Evolutionary conservation across 1,140 invertebrate genomes (phyloP), one percentile per base, ranked within the genome.

Genomic region (Halyomorpha halys): DNA sequence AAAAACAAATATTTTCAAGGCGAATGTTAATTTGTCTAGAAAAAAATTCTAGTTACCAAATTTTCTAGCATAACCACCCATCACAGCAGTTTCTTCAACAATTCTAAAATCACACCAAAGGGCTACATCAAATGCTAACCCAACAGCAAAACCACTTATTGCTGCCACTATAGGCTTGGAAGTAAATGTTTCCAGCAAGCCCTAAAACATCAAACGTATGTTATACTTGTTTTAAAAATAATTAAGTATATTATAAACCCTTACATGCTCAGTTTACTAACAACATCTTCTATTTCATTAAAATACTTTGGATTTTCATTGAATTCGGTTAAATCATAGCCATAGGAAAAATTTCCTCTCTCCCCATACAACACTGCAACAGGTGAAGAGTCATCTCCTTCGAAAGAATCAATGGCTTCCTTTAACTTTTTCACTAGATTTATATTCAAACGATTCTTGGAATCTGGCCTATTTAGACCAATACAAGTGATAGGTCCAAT

Each of bases 321-420:
- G 65, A 89, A 76, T 71, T 88, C 84, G 64, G 85, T 77, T 13
- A 66, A 19, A 49, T 72, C 69, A 54, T 61, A 68, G n/a, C 94
- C 94, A 44, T 91, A 83, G 76, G 90, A 95, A 75, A 97, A 96
- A 68, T 86, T 89, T 6, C 92, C 92, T 51, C 91, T 90, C 72
- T 85, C 81, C 27, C 94, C 94, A 77, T 94, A 84, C 4, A 97
- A 76, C 14, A 97, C 82, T 18, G 85, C 87, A 13, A 87, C 84
- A 67, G 79, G 75, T 56, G 53, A 56, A 25, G 18, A 9, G 2
- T 25, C 23, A 25, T 83, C 77, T 15, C 72, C 71, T 67, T 84
- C 80, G 74, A 83, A 83, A n/a, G 71, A 66, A 54, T 75, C 67
- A 66, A 84, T 77, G 13, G 80, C 81, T 25, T 67, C 60, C 34